Percentiles rank a stretch among this genome's conserved stretches.
Evolutionary conservation across 2,113 vertebrate genomes (phyloP).

Genomic region (Trochalopteron elliotii): DNA sequence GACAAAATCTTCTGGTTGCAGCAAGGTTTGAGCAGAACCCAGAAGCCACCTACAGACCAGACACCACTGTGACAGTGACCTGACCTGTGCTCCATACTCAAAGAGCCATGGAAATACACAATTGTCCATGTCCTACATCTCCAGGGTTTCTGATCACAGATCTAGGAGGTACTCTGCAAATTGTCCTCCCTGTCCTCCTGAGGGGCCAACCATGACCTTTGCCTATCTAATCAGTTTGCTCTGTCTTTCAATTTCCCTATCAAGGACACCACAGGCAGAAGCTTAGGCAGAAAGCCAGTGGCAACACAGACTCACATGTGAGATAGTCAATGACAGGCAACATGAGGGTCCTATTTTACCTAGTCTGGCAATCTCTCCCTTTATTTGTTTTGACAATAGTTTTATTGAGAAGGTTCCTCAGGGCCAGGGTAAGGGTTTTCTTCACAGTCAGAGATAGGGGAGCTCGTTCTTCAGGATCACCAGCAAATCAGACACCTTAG

Average conservation of each 20-base stretch:
- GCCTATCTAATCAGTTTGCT: background rate
- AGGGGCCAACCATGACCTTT: background rate
- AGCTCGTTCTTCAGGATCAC: background rate
- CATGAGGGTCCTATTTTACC: background rate
- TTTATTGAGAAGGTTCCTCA: background rate
- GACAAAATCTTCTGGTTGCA: background rate
- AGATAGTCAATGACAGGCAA: background rate
- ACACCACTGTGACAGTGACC: background rate
- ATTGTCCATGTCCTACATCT: accelerated
- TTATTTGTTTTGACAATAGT: background rate
- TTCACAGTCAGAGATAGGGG: background rate
- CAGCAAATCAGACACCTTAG: background rate
- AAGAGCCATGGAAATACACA: background rate
- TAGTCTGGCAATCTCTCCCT: background rate
- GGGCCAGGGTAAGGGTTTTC: background rate
- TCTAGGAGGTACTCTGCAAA: background rate
- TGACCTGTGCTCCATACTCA: background rate
- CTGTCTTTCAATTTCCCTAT: background rate
- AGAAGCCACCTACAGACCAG: background rate
- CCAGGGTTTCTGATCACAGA: background rate
- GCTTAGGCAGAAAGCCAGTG: background rate
- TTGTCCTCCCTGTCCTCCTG: background rate
- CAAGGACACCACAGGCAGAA: background rate
- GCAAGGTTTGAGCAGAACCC: background rate
- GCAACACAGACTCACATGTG: background rate